Evolutionary conservation across 2,113 vertebrate genomes (phyloP).

Genomic region (Muntiacus reevesi): DNA sequence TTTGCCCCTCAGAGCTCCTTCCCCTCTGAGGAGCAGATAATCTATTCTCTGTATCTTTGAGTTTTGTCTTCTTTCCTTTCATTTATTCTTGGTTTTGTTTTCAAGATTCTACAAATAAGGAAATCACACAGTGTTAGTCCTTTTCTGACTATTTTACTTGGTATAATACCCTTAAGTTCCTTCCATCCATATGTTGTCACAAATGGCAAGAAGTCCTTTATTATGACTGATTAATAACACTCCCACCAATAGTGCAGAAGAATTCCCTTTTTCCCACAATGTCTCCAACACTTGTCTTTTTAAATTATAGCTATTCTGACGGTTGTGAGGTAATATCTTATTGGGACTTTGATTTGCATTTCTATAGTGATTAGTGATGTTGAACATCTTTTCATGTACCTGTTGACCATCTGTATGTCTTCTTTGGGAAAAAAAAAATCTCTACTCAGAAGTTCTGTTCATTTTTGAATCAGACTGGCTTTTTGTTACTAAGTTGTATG

Average conservation of each 20-base stretch:
- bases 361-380: not conserved
- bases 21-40: not conserved
- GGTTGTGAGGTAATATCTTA: not conserved
- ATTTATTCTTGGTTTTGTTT: not conserved
- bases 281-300: not conserved
- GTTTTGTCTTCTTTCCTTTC: not conserved
- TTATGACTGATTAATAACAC: not conserved
- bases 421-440: not conserved
- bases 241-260: not conserved
- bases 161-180: not conserved
- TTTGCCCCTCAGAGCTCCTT: not conserved
- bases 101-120: not conserved
- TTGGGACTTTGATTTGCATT: not conserved
- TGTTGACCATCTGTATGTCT: not conserved
- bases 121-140: not conserved
- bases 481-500: not conserved
- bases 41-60: not conserved
- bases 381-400: not conserved
- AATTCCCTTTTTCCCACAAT: not conserved
- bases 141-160: not conserved
- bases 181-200: not conserved
- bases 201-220: not conserved
- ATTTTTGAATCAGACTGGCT: not conserved
- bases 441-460: not conserved
- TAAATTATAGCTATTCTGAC: not conserved